These are phyloP conservation scores for Pyrrhia umbra DNA, from an alignment of 2,888 invertebrate species.

Conservation along the genomic window DNA sequence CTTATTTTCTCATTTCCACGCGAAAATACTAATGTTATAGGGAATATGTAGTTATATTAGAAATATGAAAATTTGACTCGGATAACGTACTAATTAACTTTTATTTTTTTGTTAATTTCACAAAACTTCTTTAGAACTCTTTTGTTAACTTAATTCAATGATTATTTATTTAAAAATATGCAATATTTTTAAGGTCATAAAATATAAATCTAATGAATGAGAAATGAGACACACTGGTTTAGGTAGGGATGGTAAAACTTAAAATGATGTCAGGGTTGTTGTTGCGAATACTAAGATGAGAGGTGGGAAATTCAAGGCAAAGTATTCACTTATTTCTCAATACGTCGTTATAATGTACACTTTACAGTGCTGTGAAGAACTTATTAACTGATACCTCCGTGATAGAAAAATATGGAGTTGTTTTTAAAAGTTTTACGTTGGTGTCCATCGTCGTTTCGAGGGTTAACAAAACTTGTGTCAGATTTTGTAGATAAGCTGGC, in stretches of 20 bases:
- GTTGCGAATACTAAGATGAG: slow-evolving; percentile 39
- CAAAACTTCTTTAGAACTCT: background rate
- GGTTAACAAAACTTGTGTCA: slow-evolving; percentile 81
- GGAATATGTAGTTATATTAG: too few species aligned
- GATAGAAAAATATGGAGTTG: slow-evolving; percentile 77
- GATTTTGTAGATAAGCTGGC: slow-evolving; percentile 79
- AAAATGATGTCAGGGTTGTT: slow-evolving; percentile 53
- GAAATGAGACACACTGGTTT: background rate
- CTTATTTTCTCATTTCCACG: too few species aligned
- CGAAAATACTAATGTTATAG: too few species aligned
- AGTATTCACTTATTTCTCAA: slow-evolving; percentile 52
- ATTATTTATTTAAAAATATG: background rate
- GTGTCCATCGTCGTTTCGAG: slow-evolving; percentile 76
- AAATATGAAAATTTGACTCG: too few species aligned
- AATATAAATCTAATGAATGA: background rate
- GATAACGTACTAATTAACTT: too few species aligned
- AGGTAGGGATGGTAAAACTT: background rate
- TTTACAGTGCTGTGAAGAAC: slow-evolving; percentile 9
- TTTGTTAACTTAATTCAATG: background rate
- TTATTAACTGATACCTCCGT: slow-evolving; percentile 10
- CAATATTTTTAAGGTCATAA: background rate
- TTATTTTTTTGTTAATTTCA: background rate
- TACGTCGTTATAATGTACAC: slow-evolving; percentile 36
- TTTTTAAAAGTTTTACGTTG: slow-evolving; percentile 76
- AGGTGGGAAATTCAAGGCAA: slow-evolving; percentile 61